Percentiles rank a stretch among this genome's conserved stretches.
Conservation (phyloP, 2,888 invertebrate genomes). For the Leptura quadrifasciata region DNA sequence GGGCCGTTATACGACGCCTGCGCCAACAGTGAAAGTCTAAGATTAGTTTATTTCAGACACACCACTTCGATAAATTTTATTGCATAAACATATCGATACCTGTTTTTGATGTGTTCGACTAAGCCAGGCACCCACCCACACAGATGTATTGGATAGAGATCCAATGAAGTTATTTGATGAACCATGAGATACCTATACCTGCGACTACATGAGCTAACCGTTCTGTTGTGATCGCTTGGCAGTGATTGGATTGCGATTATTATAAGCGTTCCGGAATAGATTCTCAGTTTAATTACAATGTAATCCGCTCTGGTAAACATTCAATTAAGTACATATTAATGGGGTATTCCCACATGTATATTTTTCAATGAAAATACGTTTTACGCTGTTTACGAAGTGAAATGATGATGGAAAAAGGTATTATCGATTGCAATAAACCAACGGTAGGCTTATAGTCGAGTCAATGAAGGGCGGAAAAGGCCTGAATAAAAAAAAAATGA, state of each 20-base stretch:
- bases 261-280: conserved; percentile 21
- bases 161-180: conserved; percentile 31
- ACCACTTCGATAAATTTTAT: conserved; percentile 38
- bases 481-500: too few relatives aligned
- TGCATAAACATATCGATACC: conserved; percentile 43
- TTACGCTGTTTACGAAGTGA: neutral
- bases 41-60: conserved; percentile 36
- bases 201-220: conserved; percentile 27
- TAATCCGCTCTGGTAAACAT: conserved; percentile 17
- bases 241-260: conserved; percentile 27
- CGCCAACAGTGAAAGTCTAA: conserved; percentile 45
- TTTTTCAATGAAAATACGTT: neutral
- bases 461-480: too few relatives aligned
- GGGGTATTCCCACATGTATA: conserved; percentile 3
- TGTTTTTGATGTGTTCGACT: conserved; percentile 20
- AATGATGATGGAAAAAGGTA: neutral
- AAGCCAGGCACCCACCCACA: conserved; percentile 13
- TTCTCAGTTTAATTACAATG: conserved; percentile 14
- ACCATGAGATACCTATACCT: conserved; percentile 39
- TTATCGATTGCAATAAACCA: neutral
- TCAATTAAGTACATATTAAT: conserved; percentile 7
- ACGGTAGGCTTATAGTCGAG: too few relatives aligned
- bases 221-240: conserved; percentile 19
- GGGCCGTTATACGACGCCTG: conserved; percentile 38
- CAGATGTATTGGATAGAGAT: conserved; percentile 10